Conservation (phyloP, 2,113 vertebrate genomes). For the Plectropomus leopardus region DNA sequence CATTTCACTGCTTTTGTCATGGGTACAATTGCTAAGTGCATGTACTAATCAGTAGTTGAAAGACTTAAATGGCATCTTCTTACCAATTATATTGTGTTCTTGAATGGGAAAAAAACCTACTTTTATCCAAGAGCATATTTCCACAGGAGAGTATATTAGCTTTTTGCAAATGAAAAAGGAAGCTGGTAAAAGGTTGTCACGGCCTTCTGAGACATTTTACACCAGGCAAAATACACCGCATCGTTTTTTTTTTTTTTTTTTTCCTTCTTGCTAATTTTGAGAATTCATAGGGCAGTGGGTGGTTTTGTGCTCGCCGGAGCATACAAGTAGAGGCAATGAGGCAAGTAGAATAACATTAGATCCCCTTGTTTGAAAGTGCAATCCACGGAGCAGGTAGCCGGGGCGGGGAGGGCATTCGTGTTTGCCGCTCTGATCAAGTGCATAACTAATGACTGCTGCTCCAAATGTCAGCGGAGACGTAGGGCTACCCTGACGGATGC, state of each 20-base stretch:
- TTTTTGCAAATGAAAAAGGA: slow-evolving; percentile 21
- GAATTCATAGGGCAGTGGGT: slow-evolving; percentile 62
- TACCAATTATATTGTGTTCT: not conserved
- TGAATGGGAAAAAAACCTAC: not conserved
- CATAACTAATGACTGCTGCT: slow-evolving; percentile 68
- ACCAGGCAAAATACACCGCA: not conserved
- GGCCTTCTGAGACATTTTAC: slow-evolving; percentile 38
- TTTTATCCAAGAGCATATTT: not conserved
- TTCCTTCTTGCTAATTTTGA: slow-evolving; percentile 58
- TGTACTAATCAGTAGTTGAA: not conserved
- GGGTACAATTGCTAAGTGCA: not conserved
- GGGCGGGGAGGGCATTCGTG: not conserved
- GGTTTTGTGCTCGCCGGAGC: slow-evolving; percentile 73
- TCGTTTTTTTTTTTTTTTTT: slow-evolving; percentile 29
- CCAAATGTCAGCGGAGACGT: slow-evolving; percentile 61
- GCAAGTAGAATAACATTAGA: slow-evolving; percentile 79
- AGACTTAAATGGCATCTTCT: not conserved
- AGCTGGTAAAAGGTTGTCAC: not conserved
- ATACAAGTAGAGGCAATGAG: slow-evolving; percentile 76
- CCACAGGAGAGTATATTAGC: not conserved
- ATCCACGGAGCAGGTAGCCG: slow-evolving; percentile 61
- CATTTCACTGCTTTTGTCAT: not conserved
- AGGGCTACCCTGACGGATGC: slow-evolving; percentile 11
- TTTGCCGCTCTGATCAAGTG: slow-evolving; percentile 56
- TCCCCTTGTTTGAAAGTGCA: slow-evolving; percentile 73